phyloP scores from a whole-genome alignment of 2,797 vertebrate genomes.

The Artibeus jamaicensis region DNA sequence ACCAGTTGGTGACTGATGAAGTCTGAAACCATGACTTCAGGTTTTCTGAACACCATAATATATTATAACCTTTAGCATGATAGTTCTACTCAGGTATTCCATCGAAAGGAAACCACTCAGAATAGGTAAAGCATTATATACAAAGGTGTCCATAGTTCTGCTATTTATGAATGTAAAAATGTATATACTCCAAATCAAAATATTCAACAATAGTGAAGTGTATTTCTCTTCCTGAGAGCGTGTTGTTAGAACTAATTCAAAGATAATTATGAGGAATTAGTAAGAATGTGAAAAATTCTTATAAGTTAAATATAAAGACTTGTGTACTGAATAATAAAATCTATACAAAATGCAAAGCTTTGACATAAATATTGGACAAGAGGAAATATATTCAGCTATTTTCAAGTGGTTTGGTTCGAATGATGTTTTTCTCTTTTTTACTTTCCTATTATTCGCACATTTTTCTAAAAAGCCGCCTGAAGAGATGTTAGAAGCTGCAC shows the following conservation, averaged over 20 bases:
- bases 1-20: background rate
- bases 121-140: background rate
- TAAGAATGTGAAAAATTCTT: background rate
- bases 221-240: background rate
- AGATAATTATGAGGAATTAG: background rate
- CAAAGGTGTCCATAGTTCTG: background rate
- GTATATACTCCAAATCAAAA: background rate
- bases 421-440: background rate
- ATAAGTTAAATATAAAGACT: background rate
- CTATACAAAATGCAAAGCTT: background rate
- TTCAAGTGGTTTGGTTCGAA: constrained; percentile 26
- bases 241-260: background rate
- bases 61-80: background rate
- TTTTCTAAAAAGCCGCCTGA: background rate
- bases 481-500: constrained; percentile 1
- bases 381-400: background rate
- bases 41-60: background rate
- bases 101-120: background rate
- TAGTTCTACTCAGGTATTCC: background rate
- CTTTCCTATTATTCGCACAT: constrained; percentile 18
- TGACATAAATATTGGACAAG: background rate
- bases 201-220: background rate
- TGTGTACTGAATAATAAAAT: background rate
- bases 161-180: background rate
- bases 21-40: background rate